These are phyloP conservation scores for Pachymerium ferrugineum DNA, from an alignment of 2,888 invertebrate genomes.

Conservation along the genomic window DNA sequence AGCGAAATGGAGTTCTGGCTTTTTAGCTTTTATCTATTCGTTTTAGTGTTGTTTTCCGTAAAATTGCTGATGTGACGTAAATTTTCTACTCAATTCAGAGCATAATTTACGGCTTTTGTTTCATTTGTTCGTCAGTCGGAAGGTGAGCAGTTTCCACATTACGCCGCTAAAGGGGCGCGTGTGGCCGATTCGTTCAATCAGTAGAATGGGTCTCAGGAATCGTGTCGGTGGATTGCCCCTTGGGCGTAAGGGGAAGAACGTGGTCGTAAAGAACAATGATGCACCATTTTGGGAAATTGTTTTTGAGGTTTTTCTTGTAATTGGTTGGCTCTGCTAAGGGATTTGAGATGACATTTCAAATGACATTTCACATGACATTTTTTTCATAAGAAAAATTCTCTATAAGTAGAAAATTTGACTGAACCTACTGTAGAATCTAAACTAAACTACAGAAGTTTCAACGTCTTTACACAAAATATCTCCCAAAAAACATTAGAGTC, in stretches of 20 bases:
- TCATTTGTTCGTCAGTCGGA: not conserved
- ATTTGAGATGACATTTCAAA: not conserved
- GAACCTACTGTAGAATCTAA: too few species aligned
- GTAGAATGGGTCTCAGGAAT: not conserved
- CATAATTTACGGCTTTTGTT: not conserved
- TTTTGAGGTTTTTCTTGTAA: conserved; percentile 6
- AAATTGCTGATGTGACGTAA: too few species aligned
- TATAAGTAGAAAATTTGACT: too few species aligned
- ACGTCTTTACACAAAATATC: too few species aligned
- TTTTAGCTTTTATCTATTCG: too few species aligned
- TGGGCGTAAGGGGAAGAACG: not conserved
- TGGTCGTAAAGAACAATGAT: conserved; percentile 14
- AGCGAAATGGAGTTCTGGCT: too few species aligned
- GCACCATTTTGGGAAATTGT: conserved; percentile 1
- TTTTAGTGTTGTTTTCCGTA: too few species aligned
- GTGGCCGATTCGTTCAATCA: not conserved
- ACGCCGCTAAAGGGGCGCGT: not conserved
- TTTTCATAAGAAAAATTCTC: not conserved
- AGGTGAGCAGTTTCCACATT: not conserved
- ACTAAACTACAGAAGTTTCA: too few species aligned
- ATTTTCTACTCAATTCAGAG: too few species aligned
- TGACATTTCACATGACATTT: not conserved
- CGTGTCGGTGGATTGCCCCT: not conserved
- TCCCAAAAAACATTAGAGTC: too few species aligned
- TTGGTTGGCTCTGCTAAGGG: not conserved